Evolutionary conservation across 2,113 vertebrate genomes (phyloP).

Genomic region (Ploceus nigricollis): DNA sequence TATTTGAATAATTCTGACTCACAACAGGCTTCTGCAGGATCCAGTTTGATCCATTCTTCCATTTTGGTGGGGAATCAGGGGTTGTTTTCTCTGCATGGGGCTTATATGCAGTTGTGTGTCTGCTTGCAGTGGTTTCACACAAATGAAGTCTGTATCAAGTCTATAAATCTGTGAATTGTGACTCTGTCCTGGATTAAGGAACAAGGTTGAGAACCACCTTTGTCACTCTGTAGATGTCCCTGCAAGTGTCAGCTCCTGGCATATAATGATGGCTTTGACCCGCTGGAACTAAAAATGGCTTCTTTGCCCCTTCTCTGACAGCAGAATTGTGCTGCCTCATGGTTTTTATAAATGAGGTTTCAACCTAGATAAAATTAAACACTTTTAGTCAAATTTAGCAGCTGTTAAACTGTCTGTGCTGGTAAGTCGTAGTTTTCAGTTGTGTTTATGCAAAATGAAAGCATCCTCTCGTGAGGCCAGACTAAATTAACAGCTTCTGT

Average conservation of each 20-base stretch:
- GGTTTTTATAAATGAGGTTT: conserved; percentile 15
- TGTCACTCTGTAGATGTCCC: not conserved
- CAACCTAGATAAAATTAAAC: conserved; percentile 10
- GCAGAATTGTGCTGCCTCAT: not conserved
- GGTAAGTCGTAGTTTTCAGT: not conserved
- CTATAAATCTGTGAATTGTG: not conserved
- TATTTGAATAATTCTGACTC: not conserved
- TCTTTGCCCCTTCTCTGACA: not conserved
- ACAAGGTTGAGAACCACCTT: not conserved
- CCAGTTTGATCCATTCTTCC: not conserved
- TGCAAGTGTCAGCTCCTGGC: not conserved
- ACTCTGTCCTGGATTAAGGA: not conserved
- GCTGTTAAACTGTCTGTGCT: not conserved
- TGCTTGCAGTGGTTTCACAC: not conserved
- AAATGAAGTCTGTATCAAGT: not conserved
- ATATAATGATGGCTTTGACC: not conserved
- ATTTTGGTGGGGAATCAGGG: not conserved
- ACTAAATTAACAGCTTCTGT: not conserved
- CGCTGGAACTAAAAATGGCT: not conserved
- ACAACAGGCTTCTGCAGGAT: not conserved
- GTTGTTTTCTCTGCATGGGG: not conserved
- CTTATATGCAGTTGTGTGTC: not conserved
- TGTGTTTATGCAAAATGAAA: not conserved
- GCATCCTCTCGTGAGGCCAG: not conserved
- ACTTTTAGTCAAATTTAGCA: not conserved